Conservation (phyloP, 2,888 invertebrate species). For the Drosophila dives region DNA sequence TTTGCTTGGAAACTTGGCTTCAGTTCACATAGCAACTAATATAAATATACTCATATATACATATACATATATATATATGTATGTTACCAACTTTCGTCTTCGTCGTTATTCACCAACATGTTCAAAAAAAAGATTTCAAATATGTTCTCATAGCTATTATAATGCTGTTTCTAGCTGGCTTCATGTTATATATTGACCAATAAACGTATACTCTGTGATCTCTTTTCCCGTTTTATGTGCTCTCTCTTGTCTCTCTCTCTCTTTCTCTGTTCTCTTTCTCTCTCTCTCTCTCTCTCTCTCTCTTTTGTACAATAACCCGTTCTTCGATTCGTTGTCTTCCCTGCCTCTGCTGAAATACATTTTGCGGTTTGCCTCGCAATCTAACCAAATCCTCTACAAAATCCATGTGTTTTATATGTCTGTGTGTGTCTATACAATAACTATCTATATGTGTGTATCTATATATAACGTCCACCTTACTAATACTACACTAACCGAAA, state of each 20-base stretch:
- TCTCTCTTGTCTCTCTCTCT: conserved; percentile 62
- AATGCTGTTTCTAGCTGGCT: conserved; percentile 56
- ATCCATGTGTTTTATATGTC: conserved; percentile 49
- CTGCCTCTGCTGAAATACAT: conserved; percentile 28
- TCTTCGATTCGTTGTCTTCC: conserved; percentile 41
- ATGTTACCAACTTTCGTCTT: conserved; percentile 17
- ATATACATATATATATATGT: background rate
- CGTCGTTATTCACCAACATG: conserved; percentile 31
- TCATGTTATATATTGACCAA: conserved; percentile 59
- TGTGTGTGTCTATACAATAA: conserved; percentile 42
- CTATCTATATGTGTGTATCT: conserved; percentile 59
- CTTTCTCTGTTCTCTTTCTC: conserved; percentile 37
- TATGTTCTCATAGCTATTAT: conserved; percentile 50
- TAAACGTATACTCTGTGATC: conserved; percentile 76
- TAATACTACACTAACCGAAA: conserved; percentile 32
- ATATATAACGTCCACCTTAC: conserved; percentile 18
- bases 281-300: conserved; percentile 49
- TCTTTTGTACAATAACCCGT: conserved; percentile 54
- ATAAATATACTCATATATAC: conserved; percentile 10
- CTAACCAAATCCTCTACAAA: conserved; percentile 17
- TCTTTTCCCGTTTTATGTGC: conserved; percentile 81
- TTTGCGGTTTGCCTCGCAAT: conserved; percentile 36
- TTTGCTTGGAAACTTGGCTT: conserved; percentile 46
- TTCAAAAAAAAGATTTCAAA: conserved; percentile 24
- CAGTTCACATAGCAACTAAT: conserved; percentile 27